Conservation (phyloP, 1,140 invertebrate species). For the Megathymus violae region DNA sequence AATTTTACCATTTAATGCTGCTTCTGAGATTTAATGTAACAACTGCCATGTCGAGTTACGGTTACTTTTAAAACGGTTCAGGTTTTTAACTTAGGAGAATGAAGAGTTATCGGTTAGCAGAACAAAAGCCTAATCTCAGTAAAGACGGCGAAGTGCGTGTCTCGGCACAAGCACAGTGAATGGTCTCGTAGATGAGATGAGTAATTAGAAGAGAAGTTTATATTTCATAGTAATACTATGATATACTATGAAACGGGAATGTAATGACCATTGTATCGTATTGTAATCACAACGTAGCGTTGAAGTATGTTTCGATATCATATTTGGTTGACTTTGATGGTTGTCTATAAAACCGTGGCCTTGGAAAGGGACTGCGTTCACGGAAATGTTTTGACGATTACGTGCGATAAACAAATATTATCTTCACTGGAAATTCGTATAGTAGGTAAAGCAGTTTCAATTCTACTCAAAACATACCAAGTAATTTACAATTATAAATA, state of each 20-base stretch:
- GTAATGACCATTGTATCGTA: not conserved
- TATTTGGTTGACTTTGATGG: constrained; percentile 8
- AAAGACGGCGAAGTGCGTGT: too few species aligned
- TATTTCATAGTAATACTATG: too few species aligned
- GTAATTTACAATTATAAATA: too few species aligned
- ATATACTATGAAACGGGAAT: not conserved
- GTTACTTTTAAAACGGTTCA: too few species aligned
- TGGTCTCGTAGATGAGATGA: too few species aligned
- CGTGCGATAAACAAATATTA: constrained; percentile 26
- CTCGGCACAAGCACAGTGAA: too few species aligned
- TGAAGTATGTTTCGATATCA: too few species aligned
- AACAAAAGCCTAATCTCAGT: too few species aligned
- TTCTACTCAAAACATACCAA: not conserved
- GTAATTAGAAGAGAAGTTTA: too few species aligned
- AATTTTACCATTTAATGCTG: constrained; percentile 9
- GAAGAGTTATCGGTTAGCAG: too few species aligned
- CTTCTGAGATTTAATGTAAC: constrained; percentile 5
- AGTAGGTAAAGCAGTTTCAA: not conserved
- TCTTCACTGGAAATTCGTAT: constrained; percentile 17
- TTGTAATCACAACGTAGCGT: not conserved
- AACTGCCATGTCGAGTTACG: not conserved
- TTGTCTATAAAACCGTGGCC: constrained; percentile 8
- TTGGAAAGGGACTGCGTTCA: constrained; percentile 23
- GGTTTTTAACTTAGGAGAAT: too few species aligned
- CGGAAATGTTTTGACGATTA: constrained; percentile 25